Evolutionary conservation across 1,140 invertebrate species (phyloP).

Genomic region (Bombus confusus): DNA sequence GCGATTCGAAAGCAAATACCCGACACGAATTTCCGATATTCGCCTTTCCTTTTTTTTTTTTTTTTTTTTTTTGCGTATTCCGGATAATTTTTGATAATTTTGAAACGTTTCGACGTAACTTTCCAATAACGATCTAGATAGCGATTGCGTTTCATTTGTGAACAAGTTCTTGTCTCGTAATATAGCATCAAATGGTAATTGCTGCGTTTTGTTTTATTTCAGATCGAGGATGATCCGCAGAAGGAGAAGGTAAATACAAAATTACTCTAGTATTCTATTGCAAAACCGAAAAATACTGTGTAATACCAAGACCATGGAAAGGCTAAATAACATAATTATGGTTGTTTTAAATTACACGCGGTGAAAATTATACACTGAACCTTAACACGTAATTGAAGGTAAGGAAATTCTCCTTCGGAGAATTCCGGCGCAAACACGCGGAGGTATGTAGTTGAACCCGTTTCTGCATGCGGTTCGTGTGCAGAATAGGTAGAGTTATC

Average conservation of each 20-base stretch:
- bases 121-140: too few relatives aligned
- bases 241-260: conserved; percentile 29
- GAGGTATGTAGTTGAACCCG: background rate
- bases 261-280: background rate
- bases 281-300: background rate
- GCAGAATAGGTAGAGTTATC: conserved; percentile 17
- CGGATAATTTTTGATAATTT: background rate
- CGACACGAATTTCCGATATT: conserved; percentile 14
- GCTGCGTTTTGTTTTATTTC: background rate
- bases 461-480: background rate
- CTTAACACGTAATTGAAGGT: background rate
- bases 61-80: too few relatives aligned
- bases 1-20: background rate
- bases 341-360: background rate
- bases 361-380: background rate
- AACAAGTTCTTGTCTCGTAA: background rate
- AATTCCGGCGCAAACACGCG: background rate
- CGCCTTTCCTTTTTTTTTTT: background rate
- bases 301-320: background rate
- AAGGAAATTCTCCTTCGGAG: background rate
- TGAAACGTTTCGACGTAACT: background rate
- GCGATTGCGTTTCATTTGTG: background rate
- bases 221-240: conserved; percentile 42
- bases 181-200: background rate
- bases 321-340: background rate